Evolutionary conservation across 2,888 invertebrate genomes (phyloP).

Genomic region (Lasioglossum calceatum): DNA sequence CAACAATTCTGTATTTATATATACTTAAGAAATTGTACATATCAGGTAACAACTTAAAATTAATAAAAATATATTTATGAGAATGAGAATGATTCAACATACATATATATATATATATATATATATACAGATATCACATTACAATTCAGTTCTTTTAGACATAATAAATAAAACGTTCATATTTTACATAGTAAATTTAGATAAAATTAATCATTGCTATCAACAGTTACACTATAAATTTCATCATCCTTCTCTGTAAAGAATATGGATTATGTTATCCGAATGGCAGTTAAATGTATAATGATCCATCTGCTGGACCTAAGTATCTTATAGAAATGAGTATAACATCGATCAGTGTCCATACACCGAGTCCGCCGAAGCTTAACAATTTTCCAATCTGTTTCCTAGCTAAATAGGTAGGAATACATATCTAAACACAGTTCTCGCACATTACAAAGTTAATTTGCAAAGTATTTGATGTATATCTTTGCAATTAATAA

Average conservation of each 20-base stretch:
- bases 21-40: slow-evolving; percentile 5
- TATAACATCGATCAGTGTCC: slow-evolving; percentile 99
- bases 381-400: slow-evolving; percentile 98
- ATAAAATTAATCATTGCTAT: neutral
- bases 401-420: too few species aligned
- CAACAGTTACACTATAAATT: slow-evolving; percentile 20
- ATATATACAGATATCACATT: slow-evolving; percentile 41
- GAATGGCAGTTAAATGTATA: slow-evolving; percentile 86
- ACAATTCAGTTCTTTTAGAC: slow-evolving; percentile 41
- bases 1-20: neutral
- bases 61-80: slow-evolving; percentile 31
- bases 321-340: slow-evolving; percentile 99
- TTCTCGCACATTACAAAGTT: too few species aligned
- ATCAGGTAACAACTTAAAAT: slow-evolving; percentile 6
- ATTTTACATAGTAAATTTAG: slow-evolving; percentile 2
- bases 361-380: slow-evolving; percentile 99
- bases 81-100: slow-evolving; percentile 32
- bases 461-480: too few species aligned
- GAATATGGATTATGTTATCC: slow-evolving; percentile 7
- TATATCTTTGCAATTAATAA: too few species aligned
- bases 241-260: slow-evolving; percentile 12
- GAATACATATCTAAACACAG: too few species aligned
- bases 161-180: slow-evolving; percentile 29
- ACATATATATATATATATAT: slow-evolving; percentile 32
- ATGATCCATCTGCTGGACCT: slow-evolving; percentile 98